Evolutionary conservation across 1,140 invertebrate genomes (phyloP).

Genomic region (Lerema accius): DNA sequence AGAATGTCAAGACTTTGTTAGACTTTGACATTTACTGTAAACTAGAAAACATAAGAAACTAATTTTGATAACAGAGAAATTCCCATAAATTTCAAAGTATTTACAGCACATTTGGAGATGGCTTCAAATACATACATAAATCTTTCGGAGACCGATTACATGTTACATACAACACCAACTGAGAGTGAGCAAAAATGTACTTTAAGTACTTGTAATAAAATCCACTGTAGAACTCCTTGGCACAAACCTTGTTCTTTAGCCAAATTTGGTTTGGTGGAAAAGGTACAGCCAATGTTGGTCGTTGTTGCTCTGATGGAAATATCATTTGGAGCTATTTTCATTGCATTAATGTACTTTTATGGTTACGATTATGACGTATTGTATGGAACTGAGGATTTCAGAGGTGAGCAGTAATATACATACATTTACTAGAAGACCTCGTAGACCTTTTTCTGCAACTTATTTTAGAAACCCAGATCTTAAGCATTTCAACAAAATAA

Average conservation of each 20-base stretch:
- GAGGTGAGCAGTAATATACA: constrained; percentile 16
- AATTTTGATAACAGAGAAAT: no score
- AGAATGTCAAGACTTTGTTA: no score
- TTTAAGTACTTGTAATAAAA: not conserved
- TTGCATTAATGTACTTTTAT: not conserved
- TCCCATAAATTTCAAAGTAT: not conserved
- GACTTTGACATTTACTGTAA: no score
- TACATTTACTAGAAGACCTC: no score
- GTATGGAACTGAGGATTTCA: constrained; percentile 23
- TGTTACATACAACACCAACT: not conserved
- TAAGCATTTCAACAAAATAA: no score
- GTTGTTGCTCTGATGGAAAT: not conserved
- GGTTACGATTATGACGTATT: constrained; percentile 21
- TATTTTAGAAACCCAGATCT: no score
- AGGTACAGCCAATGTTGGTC: not conserved
- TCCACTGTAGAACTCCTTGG: not conserved
- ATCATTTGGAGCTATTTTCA: not conserved
- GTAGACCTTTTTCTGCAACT: no score
- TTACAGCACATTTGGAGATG: not conserved
- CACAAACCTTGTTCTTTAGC: constrained; percentile 1
- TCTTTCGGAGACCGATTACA: not conserved
- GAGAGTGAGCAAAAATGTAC: not conserved
- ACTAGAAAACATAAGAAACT: no score
- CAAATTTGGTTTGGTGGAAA: not conserved
- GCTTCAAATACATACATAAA: not conserved